Conservation (phyloP, 2,888 invertebrate species). For the Pharmacophagus antenor region DNA sequence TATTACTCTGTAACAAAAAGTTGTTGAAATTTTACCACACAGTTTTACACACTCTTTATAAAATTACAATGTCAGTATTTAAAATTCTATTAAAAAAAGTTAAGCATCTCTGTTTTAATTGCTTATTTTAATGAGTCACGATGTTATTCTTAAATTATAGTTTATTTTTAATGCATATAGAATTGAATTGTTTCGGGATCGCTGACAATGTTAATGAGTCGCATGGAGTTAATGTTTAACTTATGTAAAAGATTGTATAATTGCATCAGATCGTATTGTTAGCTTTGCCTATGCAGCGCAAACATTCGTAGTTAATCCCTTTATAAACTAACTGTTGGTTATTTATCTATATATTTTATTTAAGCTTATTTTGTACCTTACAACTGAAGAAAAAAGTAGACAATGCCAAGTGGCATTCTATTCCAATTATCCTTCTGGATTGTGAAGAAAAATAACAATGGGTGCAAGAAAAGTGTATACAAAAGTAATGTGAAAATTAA, state of each 20-base stretch:
- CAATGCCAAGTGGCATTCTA: too few relatives aligned
- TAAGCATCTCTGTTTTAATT: not conserved
- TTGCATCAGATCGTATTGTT: slow-evolving; percentile 15
- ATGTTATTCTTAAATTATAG: slow-evolving; percentile 3
- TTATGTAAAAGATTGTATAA: slow-evolving; percentile 7
- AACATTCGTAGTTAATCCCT: slow-evolving; percentile 6
- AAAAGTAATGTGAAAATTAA: too few relatives aligned
- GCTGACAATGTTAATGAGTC: not conserved
- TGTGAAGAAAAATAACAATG: too few relatives aligned
- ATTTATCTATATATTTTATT: not conserved
- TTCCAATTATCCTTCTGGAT: too few relatives aligned
- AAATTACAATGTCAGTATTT: not conserved
- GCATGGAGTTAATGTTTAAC: not conserved
- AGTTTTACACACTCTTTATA: not conserved
- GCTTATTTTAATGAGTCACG: not conserved
- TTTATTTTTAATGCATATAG: not conserved
- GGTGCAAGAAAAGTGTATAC: too few relatives aligned
- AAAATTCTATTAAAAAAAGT: not conserved
- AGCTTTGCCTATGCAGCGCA: not conserved
- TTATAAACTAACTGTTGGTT: not conserved
- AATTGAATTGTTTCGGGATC: not conserved
- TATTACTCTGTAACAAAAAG: not conserved
- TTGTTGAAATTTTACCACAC: too few relatives aligned
- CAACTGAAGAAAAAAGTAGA: too few relatives aligned
- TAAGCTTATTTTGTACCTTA: too few relatives aligned